Evolutionary conservation across 1,140 invertebrate species (phyloP), one percentile per base, ranked within the genome.

Genomic region (Drosophila seguyi): DNA sequence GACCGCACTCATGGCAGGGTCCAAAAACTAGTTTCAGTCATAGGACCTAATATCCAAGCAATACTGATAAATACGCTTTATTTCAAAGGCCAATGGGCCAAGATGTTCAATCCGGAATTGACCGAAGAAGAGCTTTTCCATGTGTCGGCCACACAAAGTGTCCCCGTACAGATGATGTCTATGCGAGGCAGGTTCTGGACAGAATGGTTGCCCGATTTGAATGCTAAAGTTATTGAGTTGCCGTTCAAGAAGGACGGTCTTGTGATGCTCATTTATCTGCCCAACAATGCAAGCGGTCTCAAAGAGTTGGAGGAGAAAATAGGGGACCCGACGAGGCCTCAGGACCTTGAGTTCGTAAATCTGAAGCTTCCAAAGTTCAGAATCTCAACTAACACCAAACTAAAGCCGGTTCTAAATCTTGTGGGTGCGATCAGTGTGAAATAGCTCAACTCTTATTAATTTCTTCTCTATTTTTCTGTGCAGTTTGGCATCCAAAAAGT

Each of bases 231-330:
- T 18, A 48, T 48, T n/a, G 47, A 48, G 25, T 13, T 48, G 47
- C 25, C 25, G 25, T 11, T 48, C 25, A 7, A 6, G 8, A n/a
- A 11, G 25, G 5, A 10, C 3, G 16, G 16, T 18, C 47, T 48
- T n/a, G 47, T 48, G 16, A 48, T 48, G 47, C 4, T 48, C 25
- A 48, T 48, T 10, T 48, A 48, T 48, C 10, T 48, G 25, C 47
- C 47, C 16, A 29, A 27, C 25, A 29, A 11, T 6, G 16, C 1
- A 3, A 8, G 3, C 16, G 25, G 25, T 29, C 47, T 48, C 18
- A 1, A 6, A 10, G 14, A 11, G 0, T 5, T 48, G 47, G 47
- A 48, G 47, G 8, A 11, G 1, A 6, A 11, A 48, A 11, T 48
- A 6, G 1, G 1, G 8, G 47, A 29, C 0, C 1, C 5, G 1